phyloP scores from a whole-genome alignment of 1,140 invertebrate genomes.

The Homalodisca vitripennis region DNA sequence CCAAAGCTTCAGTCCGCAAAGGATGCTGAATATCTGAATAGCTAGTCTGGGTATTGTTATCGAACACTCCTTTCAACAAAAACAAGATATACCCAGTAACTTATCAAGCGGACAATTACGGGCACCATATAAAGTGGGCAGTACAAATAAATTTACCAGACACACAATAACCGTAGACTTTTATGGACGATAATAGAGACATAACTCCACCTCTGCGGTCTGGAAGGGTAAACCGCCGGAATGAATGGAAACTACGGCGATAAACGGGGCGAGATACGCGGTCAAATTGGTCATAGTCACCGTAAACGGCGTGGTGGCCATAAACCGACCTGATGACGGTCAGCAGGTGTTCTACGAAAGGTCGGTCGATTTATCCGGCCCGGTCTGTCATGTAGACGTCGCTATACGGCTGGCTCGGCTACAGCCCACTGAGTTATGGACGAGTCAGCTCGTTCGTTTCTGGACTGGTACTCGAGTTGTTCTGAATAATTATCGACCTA shows the following conservation, averaged over 20 bases:
- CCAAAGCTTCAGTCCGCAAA: too few species aligned
- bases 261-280: neutral
- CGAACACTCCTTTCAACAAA: too few species aligned
- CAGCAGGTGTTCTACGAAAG: neutral
- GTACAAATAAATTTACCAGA: neutral
- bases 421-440: too few species aligned
- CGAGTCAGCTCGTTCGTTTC: too few species aligned
- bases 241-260: neutral
- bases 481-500: neutral
- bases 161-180: neutral
- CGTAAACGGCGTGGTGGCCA: neutral
- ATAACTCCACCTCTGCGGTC: neutral
- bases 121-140: neutral
- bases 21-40: too few species aligned
- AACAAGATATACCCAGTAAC: too few species aligned
- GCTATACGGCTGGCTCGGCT: too few species aligned
- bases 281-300: neutral
- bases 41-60: too few species aligned
- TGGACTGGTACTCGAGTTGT: neutral
- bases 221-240: neutral
- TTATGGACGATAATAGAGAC: neutral
- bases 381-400: too few species aligned
- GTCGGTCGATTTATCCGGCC: neutral
- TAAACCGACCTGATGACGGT: neutral
- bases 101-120: too few species aligned